phyloP scores from a whole-genome alignment of 2,888 invertebrate genomes.

The Agonopterix alstromeriana region DNA sequence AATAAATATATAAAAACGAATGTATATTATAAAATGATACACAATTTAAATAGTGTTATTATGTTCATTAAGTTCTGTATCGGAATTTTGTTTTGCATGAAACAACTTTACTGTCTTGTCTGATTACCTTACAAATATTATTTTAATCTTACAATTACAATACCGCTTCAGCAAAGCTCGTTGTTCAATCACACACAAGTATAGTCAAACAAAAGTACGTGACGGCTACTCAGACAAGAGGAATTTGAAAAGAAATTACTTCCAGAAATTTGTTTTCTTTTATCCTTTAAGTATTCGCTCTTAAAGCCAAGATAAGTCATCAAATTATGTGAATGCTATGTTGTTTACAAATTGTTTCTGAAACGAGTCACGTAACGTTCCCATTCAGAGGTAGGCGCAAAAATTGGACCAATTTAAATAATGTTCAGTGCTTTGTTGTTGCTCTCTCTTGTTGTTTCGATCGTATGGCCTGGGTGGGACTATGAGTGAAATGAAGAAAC shows the following conservation, averaged over 20 bases:
- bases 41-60: too few relatives aligned
- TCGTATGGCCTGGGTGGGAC: conserved; percentile 21
- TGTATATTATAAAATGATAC: too few relatives aligned
- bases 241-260: conserved; percentile 4
- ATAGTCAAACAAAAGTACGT: neutral
- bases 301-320: conserved; percentile 48
- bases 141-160: too few relatives aligned
- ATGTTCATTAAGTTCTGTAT: too few relatives aligned
- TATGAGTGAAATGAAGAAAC: conserved; percentile 5
- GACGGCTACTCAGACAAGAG: conserved; percentile 1
- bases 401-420: conserved; percentile 47
- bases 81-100: too few relatives aligned
- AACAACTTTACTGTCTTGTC: too few relatives aligned
- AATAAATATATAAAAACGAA: too few relatives aligned
- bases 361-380: conserved; percentile 54
- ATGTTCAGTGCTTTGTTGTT: conserved; percentile 26
- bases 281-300: conserved; percentile 33
- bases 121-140: too few relatives aligned
- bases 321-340: conserved; percentile 49
- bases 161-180: too few relatives aligned
- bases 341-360: conserved; percentile 53
- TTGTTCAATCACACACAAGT: neutral
- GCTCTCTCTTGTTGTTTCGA: conserved; percentile 14
- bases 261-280: conserved; percentile 24
- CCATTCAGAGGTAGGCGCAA: conserved; percentile 35